These are phyloP conservation scores for Scolopax mira DNA, from an alignment of 2,113 vertebrate species.

Conservation along the genomic window DNA sequence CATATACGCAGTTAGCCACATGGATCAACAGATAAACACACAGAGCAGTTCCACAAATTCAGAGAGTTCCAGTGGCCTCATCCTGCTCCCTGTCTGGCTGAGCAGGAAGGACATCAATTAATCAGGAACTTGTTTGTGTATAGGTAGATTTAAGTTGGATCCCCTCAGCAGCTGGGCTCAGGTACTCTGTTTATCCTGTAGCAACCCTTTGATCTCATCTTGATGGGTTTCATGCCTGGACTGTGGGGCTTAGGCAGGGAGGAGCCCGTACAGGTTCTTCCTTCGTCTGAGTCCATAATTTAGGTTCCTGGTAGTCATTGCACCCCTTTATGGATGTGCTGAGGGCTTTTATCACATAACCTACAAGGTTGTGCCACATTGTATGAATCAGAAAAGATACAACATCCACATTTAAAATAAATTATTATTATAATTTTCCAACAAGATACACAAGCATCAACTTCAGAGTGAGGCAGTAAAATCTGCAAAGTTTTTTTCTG, in stretches of 20 bases:
- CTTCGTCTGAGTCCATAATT: not conserved
- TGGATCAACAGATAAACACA: not conserved
- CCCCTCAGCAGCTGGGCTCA: not conserved
- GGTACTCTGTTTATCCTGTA: not conserved
- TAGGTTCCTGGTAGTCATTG: not conserved
- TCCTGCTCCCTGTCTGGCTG: not conserved
- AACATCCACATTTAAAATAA: not conserved
- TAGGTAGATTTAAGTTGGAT: not conserved
- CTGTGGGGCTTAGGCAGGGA: fast-evolving
- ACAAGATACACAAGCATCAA: not conserved
- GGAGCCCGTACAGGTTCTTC: fast-evolving
- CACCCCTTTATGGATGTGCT: not conserved
- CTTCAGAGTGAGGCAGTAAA: not conserved
- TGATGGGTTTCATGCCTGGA: not conserved
- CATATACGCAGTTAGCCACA: not conserved
- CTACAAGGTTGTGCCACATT: not conserved
- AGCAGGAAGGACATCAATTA: not conserved
- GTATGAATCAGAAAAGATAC: not conserved
- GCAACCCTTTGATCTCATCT: fast-evolving
- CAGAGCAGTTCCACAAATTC: not conserved
- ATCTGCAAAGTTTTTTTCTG: not conserved
- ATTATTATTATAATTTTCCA: not conserved
- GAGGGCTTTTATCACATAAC: not conserved
- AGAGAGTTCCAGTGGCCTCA: not conserved
- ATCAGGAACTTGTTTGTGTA: not conserved